Evolutionary conservation across 2,797 vertebrate species (phyloP).

Genomic region (Australoheros facetus): DNA sequence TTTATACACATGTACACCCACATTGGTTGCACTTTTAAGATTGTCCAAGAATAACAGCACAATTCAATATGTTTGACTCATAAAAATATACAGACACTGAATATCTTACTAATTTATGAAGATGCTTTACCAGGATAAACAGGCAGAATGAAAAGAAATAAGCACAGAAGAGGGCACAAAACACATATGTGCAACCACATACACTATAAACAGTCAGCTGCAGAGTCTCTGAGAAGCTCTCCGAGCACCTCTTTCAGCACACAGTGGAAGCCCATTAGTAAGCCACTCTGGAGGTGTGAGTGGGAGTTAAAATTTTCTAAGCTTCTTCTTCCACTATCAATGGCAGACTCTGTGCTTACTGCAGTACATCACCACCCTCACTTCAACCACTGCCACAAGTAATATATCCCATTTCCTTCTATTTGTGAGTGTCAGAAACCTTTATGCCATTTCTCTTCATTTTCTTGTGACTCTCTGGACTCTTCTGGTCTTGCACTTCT

Average conservation of each 20-base stretch:
- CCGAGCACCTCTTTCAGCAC: slow-evolving; percentile 49
- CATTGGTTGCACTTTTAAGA: slow-evolving; percentile 18
- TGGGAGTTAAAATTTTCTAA: slow-evolving; percentile 66
- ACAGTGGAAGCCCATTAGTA: slow-evolving; percentile 65
- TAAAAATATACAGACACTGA: not conserved
- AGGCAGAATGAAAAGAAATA: slow-evolving; percentile 12
- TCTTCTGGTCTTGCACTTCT: not conserved
- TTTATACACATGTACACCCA: slow-evolving; percentile 12
- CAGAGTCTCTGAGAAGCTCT: slow-evolving; percentile 47
- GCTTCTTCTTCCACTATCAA: slow-evolving; percentile 37
- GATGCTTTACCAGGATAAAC: slow-evolving; percentile 25
- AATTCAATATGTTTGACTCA: slow-evolving; percentile 17
- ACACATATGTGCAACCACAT: slow-evolving; percentile 27
- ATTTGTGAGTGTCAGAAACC: slow-evolving; percentile 31
- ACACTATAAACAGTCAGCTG: slow-evolving; percentile 32
- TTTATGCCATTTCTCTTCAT: slow-evolving; percentile 19
- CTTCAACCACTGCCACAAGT: slow-evolving; percentile 19
- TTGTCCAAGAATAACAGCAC: slow-evolving; percentile 11
- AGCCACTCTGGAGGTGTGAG: slow-evolving; percentile 62
- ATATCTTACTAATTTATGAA: not conserved
- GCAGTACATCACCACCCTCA: slow-evolving; percentile 12
- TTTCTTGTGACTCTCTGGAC: slow-evolving; percentile 24
- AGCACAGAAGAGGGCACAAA: slow-evolving; percentile 12
- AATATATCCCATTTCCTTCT: slow-evolving; percentile 7
- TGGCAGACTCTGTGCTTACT: slow-evolving; percentile 37